Evolutionary conservation across 1,140 invertebrate species (phyloP), one percentile per base, ranked within the genome.

Genomic region (Pemphigus obesinymphae): DNA sequence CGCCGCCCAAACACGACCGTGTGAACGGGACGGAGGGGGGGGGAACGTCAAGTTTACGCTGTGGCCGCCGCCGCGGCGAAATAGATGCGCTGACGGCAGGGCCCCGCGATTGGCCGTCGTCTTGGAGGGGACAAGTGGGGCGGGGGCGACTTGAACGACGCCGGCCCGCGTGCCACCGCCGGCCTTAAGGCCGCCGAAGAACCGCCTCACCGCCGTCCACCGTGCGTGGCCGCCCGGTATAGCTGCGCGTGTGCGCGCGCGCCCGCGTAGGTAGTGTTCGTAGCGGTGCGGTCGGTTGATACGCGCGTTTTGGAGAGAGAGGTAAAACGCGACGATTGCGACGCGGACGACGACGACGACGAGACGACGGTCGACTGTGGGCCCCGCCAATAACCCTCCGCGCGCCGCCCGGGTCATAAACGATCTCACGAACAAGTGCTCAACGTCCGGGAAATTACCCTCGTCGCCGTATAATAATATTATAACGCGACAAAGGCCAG

Each of bases 321-420:
- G 76, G 76, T 63, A 80, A 0, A n/a, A 63, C 76, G 34, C 76
- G 55, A 29, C 76, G 50, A 80, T 50, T 55, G 73, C 73, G 31
- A 76, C 50, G 48, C 48, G 48, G 48, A 58, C 76, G 75, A 76
- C 72, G 72, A 76, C 50, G 17, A 13, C 73, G 20, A 50, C 73
- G 50, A 23, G 76, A 80, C 76, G 76, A 80, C 76, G 34, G 55
- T 43, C 55, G 76, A 43, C 34, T 37, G n/a, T n/a, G 75, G 75
- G 75, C 53, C 75, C 37, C 76, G 55, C 55, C 76, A 80, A 80
- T 80, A 80, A n/a, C 55, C 76, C 76, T 80, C 76, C 76, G 76
- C 75, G 76, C 76, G 53, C 75, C 73, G 75, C 75, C n/a, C 75
- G 55, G 76, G 55, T 63, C 76, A 80, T 80, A 63, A 80, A 80